A percentile compares a stretch with the other conserved stretches of the same genome.
phyloP scores from a whole-genome alignment of 2,888 invertebrate genomes.

The Parnassius apollo region DNA sequence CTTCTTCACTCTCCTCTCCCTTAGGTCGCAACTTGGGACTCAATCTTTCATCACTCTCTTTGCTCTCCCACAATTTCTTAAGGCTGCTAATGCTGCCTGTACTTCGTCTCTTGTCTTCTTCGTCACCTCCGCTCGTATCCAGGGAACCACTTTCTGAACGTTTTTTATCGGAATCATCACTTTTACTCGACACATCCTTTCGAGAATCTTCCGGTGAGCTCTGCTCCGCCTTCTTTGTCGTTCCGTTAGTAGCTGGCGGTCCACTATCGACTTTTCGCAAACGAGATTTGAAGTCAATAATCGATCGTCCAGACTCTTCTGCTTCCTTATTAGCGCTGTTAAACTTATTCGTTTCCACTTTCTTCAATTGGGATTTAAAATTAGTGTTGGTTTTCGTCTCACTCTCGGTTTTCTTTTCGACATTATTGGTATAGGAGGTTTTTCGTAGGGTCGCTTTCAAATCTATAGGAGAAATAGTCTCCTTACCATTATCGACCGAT shows the following conservation, averaged over 20 bases:
- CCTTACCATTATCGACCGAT: conserved; percentile 42
- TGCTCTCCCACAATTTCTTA: conserved; percentile 95
- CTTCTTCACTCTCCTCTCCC: conserved; percentile 49
- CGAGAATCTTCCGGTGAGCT: conserved; percentile 58
- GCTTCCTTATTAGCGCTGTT: conserved; percentile 70
- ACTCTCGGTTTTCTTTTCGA: conserved; percentile 43
- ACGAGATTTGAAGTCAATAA: conserved; percentile 92
- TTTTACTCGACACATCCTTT: conserved; percentile 53
- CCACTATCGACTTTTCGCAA: conserved; percentile 88
- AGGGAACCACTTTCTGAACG: conserved; percentile 54
- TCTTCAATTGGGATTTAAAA: conserved; percentile 86
- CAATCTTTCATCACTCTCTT: conserved; percentile 83
- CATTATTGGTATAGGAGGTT: conserved; percentile 50
- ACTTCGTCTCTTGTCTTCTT: conserved; percentile 92
- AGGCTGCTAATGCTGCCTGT: conserved; percentile 96
- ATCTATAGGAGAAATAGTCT: conserved; percentile 64
- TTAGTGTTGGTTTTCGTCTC: conserved; percentile 65
- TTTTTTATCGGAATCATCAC: conserved; percentile 72
- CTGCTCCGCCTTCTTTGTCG: conserved; percentile 48
- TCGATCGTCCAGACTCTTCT: conserved; percentile 80
- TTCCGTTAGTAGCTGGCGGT: conserved; percentile 56
- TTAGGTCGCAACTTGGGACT: conserved; percentile 82
- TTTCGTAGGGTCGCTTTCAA: conserved; percentile 77
- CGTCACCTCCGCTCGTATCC: conserved; percentile 78
- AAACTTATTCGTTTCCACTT: conserved; percentile 86